Conservation (phyloP, 2,797 vertebrate species). For the Poeciliopsis gracilis region DNA sequence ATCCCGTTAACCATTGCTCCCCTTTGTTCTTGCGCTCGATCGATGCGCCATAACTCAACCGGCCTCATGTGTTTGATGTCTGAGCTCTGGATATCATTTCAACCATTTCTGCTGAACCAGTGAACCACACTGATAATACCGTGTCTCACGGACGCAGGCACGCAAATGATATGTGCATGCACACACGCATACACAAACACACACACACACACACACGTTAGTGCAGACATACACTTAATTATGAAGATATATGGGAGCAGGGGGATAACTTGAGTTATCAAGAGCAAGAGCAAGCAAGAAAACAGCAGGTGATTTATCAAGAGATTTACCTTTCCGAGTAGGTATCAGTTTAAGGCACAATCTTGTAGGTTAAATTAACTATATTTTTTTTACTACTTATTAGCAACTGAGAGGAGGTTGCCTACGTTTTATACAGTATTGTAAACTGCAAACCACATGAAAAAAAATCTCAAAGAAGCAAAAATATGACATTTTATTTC, state of each 20-base stretch:
- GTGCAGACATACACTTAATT: conserved; percentile 15
- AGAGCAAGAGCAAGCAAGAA: neutral
- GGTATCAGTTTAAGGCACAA: neutral
- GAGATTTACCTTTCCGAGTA: conserved; percentile 2
- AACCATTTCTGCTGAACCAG: conserved; percentile 58
- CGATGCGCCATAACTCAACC: conserved; percentile 77
- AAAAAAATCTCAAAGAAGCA: neutral
- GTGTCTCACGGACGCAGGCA: conserved; percentile 52
- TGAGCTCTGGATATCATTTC: conserved; percentile 79
- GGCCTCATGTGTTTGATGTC: conserved; percentile 76
- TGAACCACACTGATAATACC: conserved; percentile 68
- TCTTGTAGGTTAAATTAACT: conserved; percentile 2
- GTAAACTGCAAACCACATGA: neutral
- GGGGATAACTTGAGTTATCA: conserved; percentile 20
- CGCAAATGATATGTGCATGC: conserved; percentile 41
- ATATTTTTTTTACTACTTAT: neutral
- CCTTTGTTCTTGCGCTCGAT: conserved; percentile 75
- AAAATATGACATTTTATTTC: neutral
- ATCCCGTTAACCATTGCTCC: conserved; percentile 57
- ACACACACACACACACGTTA: neutral
- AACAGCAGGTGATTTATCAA: conserved; percentile 17
- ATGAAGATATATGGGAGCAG: conserved; percentile 23
- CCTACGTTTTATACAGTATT: neutral
- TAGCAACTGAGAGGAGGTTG: neutral
- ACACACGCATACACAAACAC: conserved; percentile 1